Percentiles rank a stretch among this genome's conserved stretches.
Evolutionary conservation across 2,888 invertebrate genomes (phyloP).

Genomic region (Chirona hameri): DNA sequence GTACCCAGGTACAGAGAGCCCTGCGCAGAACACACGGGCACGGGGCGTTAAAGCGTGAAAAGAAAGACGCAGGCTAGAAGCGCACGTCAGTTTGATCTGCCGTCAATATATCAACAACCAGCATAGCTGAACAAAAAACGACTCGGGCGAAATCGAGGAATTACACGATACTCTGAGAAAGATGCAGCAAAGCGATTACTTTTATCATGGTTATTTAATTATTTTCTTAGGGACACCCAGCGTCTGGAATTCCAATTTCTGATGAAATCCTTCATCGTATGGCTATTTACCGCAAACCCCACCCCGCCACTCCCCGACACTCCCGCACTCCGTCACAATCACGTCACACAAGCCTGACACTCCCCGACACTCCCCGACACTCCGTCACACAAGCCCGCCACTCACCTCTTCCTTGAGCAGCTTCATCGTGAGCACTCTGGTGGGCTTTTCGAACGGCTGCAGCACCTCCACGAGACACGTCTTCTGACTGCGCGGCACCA

Average conservation of each 20-base stretch:
- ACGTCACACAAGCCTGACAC: neutral
- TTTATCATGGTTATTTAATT: too few relatives aligned
- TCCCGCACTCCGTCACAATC: neutral
- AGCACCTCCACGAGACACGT: conserved; percentile 83
- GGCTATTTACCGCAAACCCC: too few relatives aligned
- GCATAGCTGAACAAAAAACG: too few relatives aligned
- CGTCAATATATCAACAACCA: too few relatives aligned
- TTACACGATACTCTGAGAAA: neutral
- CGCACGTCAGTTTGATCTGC: too few relatives aligned
- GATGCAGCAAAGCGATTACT: neutral
- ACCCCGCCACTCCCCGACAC: conserved; percentile 42
- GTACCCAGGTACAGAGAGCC: conserved; percentile 75
- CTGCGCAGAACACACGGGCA: conserved; percentile 44
- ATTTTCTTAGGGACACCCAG: too few relatives aligned
- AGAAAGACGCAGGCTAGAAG: too few relatives aligned
- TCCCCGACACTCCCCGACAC: conserved; percentile 43
- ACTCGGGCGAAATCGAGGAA: too few relatives aligned
- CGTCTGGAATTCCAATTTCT: too few relatives aligned
- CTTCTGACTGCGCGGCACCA: conserved; percentile 64
- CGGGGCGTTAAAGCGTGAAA: neutral
- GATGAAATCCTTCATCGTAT: too few relatives aligned
- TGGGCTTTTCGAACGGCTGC: conserved; percentile 56
- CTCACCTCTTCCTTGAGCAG: conserved; percentile 38
- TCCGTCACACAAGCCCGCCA: too few relatives aligned
- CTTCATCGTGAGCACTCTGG: conserved; percentile 49